A percentile compares a stretch with the other conserved stretches of the same genome.
These are phyloP conservation scores for Geophilus truncorum DNA, from an alignment of 2,888 invertebrate genomes.

Conservation along the genomic window DNA sequence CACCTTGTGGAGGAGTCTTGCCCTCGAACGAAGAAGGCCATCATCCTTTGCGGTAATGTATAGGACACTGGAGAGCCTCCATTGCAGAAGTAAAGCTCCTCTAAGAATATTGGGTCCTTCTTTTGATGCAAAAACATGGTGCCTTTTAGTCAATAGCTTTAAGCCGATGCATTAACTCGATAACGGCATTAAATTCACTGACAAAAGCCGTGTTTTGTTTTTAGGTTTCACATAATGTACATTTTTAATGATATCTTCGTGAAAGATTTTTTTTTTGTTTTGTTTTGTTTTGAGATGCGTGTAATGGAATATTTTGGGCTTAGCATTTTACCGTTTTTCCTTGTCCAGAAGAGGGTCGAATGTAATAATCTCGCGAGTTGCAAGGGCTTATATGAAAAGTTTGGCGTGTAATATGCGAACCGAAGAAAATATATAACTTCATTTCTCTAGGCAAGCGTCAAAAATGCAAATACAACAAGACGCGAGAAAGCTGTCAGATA, in stretches of 20 bases:
- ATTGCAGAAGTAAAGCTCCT: background rate
- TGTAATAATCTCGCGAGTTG: background rate
- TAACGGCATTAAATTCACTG: background rate
- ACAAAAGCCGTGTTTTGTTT: too few relatives aligned
- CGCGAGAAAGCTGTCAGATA: background rate
- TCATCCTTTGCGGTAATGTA: background rate
- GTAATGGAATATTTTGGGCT: background rate
- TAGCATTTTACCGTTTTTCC: background rate
- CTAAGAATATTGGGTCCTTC: background rate
- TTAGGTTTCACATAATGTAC: too few relatives aligned
- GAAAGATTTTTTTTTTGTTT: too few relatives aligned
- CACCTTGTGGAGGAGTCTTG: background rate
- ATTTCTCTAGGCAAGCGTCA: background rate
- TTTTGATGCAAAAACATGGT: background rate
- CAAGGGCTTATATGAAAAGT: background rate
- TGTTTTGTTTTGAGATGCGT: background rate
- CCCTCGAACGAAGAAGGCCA: background rate
- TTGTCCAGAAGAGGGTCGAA: background rate
- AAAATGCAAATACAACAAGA: background rate
- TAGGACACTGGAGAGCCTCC: background rate
- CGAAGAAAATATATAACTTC: background rate
- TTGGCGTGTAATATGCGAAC: background rate
- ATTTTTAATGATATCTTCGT: too few relatives aligned
- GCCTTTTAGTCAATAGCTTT: background rate
- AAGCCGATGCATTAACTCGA: background rate